A percentile compares a stretch with the other conserved stretches of the same genome.
These are phyloP conservation scores for Nomada lathburiana DNA, from an alignment of 2,888 invertebrate species.

Conservation along the genomic window DNA sequence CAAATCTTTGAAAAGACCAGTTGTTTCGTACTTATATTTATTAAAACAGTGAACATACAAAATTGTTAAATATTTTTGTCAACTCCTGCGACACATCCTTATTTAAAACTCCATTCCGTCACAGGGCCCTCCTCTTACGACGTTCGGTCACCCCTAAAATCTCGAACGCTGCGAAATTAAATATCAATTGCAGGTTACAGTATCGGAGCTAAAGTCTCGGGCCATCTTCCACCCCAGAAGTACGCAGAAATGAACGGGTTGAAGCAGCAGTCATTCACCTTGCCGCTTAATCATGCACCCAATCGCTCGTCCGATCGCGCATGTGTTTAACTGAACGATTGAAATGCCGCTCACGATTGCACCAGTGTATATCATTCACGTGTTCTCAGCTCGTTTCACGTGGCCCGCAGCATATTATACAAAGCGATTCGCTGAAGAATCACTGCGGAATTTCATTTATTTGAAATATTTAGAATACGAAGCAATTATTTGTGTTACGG, in stretches of 20 bases:
- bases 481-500: no score
- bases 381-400: background rate
- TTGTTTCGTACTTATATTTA: no score
- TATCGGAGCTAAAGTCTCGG: background rate
- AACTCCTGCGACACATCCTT: no score
- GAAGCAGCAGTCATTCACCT: no score
- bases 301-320: slow-evolving; percentile 4
- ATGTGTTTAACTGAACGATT: background rate
- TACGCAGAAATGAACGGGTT: slow-evolving; percentile 15
- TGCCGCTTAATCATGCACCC: background rate
- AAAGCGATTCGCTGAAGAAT: background rate
- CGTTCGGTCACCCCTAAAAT: no score
- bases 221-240: background rate
- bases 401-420: background rate
- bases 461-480: no score
- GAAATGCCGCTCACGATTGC: background rate
- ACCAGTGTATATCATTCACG: slow-evolving; percentile 10
- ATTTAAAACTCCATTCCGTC: no score
- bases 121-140: no score
- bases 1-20: no score
- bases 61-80: no score
- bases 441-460: no score
- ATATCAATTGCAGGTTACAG: background rate
- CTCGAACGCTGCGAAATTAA: background rate
- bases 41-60: no score